phyloP scores from a whole-genome alignment of 2,113 vertebrate species.

The Callocephalon fimbriatum region DNA sequence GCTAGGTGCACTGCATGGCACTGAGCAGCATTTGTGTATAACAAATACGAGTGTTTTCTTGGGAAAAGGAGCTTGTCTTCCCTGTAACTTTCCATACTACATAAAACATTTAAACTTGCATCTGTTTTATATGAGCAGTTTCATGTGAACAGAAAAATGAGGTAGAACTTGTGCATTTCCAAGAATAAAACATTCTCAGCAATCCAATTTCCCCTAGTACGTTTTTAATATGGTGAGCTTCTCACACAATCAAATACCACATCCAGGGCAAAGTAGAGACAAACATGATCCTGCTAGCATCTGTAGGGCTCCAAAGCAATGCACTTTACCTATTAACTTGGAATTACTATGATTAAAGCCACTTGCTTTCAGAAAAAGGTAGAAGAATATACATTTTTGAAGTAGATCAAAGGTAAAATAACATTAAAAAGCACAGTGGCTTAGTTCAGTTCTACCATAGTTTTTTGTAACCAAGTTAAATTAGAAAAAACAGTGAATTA shows the following conservation, averaged over 20 bases:
- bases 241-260: background rate
- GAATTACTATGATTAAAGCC: background rate
- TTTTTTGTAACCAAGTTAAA: slow-evolving; percentile 19
- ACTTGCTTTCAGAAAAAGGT: background rate
- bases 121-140: background rate
- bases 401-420: slow-evolving; percentile 27
- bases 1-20: background rate
- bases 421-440: background rate
- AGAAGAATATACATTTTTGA: background rate
- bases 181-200: background rate
- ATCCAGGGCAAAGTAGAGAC: background rate
- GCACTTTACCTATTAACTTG: background rate
- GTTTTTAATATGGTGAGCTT: background rate
- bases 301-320: background rate
- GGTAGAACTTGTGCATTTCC: background rate
- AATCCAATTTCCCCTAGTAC: background rate
- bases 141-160: background rate
- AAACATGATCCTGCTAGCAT: background rate
- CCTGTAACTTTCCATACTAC: background rate
- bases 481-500: slow-evolving; percentile 10
- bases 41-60: background rate
- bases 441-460: background rate
- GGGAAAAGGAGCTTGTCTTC: background rate
- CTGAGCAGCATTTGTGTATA: background rate
- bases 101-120: background rate